Evolutionary conservation across 2,113 vertebrate genomes (phyloP).

Genomic region (Bubo bubo): DNA sequence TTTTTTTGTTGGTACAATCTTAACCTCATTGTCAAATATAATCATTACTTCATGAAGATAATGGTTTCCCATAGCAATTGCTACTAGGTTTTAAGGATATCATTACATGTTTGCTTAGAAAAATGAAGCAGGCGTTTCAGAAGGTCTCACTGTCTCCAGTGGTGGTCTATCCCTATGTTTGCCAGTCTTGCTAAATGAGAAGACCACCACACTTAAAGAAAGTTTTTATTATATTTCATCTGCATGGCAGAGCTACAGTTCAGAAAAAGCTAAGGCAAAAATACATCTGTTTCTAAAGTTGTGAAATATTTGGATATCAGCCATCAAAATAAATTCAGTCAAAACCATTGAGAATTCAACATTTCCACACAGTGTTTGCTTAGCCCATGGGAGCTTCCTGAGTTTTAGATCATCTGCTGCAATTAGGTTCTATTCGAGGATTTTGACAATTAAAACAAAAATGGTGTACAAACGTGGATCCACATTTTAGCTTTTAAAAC

Average conservation of each 20-base stretch:
- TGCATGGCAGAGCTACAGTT: neutral
- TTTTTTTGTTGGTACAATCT: neutral
- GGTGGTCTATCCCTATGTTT: neutral
- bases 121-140: neutral
- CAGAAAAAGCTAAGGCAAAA: neutral
- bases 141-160: neutral
- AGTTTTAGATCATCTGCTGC: neutral
- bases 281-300: neutral
- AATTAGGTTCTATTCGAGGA: neutral
- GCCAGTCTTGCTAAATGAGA: neutral
- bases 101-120: neutral
- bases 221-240: neutral
- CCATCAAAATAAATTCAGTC: neutral
- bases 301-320: neutral
- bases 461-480: accelerated
- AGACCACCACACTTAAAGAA: neutral
- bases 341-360: neutral
- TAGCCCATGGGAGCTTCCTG: neutral
- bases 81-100: neutral
- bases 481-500: neutral
- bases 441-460: neutral
- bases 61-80: neutral
- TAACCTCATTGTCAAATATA: neutral
- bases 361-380: neutral
- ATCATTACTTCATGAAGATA: neutral